A percentile compares a stretch with the other conserved stretches of the same genome.
phyloP scores from a whole-genome alignment of 92 coral and sea anemone genomes.

The Porites rus region DNA sequence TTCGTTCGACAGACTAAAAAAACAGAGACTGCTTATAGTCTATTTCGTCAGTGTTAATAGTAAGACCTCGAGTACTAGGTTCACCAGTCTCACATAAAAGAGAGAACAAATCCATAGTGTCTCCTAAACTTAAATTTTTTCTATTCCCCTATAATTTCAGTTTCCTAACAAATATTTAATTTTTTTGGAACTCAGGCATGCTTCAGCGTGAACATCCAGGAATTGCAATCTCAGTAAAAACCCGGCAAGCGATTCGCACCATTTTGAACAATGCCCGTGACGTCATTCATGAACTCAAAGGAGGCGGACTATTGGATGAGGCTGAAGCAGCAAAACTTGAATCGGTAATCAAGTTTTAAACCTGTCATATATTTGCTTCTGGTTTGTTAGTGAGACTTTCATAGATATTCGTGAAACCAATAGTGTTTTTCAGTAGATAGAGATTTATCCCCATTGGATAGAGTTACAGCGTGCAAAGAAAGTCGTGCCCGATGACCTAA shows the following conservation, averaged over 20 bases:
- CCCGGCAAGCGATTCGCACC: slow-evolving; percentile 97
- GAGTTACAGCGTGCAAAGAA: no score
- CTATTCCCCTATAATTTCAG: neutral
- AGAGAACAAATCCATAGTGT: no score
- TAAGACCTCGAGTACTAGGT: no score
- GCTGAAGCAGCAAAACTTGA: slow-evolving; percentile 92
- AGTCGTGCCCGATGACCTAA: no score
- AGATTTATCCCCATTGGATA: no score
- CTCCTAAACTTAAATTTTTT: no score
- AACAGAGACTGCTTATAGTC: no score
- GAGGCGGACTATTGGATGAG: slow-evolving; percentile 95
- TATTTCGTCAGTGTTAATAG: no score
- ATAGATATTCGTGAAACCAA: no score
- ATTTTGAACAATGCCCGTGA: slow-evolving; percentile 95
- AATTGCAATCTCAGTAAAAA: slow-evolving; percentile 96
- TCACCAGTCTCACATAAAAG: no score
- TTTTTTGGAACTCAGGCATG: slow-evolving; percentile 66
- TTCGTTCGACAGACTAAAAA: no score
- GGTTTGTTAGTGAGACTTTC: neutral
- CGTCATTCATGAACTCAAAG: slow-evolving; percentile 87
- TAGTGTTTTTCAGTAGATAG: no score
- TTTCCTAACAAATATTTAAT: neutral
- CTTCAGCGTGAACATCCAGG: slow-evolving; percentile 98
- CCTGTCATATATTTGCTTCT: neutral
- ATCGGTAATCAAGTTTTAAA: slow-evolving; percentile 58